Evolutionary conservation across 1,140 invertebrate genomes (phyloP).

Genomic region (Nasonia longicornis): DNA sequence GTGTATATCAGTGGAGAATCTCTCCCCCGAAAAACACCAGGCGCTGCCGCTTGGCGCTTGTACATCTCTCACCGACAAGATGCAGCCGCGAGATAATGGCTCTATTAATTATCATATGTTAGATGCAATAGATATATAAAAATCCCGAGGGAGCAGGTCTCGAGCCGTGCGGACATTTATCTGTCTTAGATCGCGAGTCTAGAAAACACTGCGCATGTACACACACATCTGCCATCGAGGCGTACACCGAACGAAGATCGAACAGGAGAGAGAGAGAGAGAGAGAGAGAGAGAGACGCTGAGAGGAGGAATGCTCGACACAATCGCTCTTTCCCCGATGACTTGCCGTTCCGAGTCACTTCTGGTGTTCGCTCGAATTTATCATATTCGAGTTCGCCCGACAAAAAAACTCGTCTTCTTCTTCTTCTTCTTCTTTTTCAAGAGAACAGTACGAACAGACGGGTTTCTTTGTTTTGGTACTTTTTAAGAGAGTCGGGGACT

Average conservation of each 20-base stretch:
- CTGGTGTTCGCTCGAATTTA: constrained; percentile 40
- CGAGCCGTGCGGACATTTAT: constrained; percentile 17
- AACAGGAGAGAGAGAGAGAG: constrained; percentile 29
- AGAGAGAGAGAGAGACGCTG: not conserved
- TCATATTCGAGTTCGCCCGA: constrained; percentile 18
- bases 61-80: not conserved
- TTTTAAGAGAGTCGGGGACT: no score
- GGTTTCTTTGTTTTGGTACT: not conserved
- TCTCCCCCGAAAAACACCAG: not conserved
- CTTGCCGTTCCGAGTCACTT: constrained; percentile 36
- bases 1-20: not conserved
- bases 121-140: constrained; percentile 31
- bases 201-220: not conserved
- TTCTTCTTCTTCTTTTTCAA: not conserved
- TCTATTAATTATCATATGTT: constrained; percentile 35
- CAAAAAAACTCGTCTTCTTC: not conserved
- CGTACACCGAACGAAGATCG: constrained; percentile 28
- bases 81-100: constrained; percentile 9
- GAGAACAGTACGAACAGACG: not conserved
- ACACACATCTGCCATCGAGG: not conserved
- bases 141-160: constrained; percentile 16
- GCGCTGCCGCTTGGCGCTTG: not conserved
- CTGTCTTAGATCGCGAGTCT: constrained; percentile 11
- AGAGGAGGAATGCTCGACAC: constrained; percentile 29
- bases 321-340: constrained; percentile 38